These are phyloP conservation scores for Leptothorax acervorum DNA, from an alignment of 2,888 invertebrate genomes.

Conservation along the genomic window DNA sequence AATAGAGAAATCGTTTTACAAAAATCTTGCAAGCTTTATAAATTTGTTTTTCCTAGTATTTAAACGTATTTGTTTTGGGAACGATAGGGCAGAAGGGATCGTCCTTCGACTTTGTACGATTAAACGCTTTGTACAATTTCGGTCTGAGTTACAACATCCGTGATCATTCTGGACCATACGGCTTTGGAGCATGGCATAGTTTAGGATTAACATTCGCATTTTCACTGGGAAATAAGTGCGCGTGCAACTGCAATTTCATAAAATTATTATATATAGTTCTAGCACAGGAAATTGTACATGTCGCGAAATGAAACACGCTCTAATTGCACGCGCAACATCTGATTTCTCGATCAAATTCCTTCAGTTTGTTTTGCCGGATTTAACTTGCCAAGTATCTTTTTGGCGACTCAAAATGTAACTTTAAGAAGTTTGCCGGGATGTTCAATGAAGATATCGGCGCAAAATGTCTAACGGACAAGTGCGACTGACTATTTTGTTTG, in stretches of 20 bases:
- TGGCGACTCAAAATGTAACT: background rate
- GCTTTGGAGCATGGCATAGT: constrained; percentile 36
- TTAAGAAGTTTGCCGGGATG: background rate
- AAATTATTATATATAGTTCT: constrained; percentile 21
- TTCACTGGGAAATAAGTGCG: constrained; percentile 53
- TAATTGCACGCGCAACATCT: constrained; percentile 49
- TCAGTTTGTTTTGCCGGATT: background rate
- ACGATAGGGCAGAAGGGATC: constrained; percentile 25
- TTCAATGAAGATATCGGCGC: background rate
- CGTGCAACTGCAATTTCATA: constrained; percentile 37
- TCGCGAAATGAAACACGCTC: constrained; percentile 23
- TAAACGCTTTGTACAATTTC: constrained; percentile 50
- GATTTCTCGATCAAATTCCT: constrained; percentile 9
- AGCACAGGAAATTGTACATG: background rate
- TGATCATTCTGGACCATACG: constrained; percentile 6
- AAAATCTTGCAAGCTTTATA: constrained; percentile 64
- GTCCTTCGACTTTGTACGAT: constrained; percentile 38
- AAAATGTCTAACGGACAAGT: background rate
- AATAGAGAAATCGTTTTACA: constrained; percentile 48
- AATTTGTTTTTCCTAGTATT: background rate
- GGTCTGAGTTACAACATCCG: constrained; percentile 32
- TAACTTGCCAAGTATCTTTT: background rate
- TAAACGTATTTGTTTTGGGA: constrained; percentile 5
- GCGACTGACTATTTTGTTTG: background rate
- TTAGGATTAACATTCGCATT: constrained; percentile 34